phyloP scores from a whole-genome alignment of 2,113 vertebrate species.

The Rhea americana region DNA sequence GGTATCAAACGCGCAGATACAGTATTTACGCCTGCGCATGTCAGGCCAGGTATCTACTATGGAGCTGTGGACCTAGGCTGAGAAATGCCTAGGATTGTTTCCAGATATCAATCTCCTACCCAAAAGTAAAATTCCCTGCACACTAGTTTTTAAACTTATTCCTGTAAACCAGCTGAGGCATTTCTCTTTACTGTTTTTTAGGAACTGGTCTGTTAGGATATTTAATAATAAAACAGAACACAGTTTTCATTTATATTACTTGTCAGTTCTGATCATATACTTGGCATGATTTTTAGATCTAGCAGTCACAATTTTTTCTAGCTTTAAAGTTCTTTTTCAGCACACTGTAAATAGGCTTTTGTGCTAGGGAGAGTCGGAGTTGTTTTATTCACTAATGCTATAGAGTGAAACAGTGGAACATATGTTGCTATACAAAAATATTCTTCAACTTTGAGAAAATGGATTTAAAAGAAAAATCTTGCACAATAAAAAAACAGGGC shows the following conservation, averaged over 20 bases:
- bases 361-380: not conserved
- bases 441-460: not conserved
- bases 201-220: not conserved
- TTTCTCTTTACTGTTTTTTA: not conserved
- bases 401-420: not conserved
- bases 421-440: not conserved
- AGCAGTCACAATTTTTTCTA: not conserved
- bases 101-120: not conserved
- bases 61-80: not conserved
- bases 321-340: not conserved
- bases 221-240: not conserved
- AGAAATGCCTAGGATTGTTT: not conserved
- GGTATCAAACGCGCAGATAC: not conserved
- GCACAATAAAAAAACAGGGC: not conserved
- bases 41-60: not conserved
- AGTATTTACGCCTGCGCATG: accelerated
- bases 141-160: not conserved
- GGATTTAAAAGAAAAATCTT: not conserved
- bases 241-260: not conserved
- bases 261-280: not conserved
- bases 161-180: not conserved
- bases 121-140: not conserved
- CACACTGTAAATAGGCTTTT: not conserved
- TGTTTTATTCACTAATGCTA: not conserved
- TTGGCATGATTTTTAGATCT: not conserved